A percentile compares a stretch with the other conserved stretches of the same genome.
Conservation (phyloP, 2,888 invertebrate genomes). For the Caenorhabditis sp. region DNA sequence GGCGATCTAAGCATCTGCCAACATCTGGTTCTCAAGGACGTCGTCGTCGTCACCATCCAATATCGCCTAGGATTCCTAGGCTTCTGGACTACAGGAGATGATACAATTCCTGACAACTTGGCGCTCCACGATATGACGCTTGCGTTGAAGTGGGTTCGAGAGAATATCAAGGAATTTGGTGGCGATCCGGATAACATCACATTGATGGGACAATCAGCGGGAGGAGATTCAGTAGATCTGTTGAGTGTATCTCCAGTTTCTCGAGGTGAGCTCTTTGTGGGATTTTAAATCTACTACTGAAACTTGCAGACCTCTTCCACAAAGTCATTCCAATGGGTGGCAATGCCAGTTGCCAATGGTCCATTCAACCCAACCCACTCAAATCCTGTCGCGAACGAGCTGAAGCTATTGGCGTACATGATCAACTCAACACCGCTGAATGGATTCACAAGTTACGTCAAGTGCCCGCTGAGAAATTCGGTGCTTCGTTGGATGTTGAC, state of each 20-base stretch:
- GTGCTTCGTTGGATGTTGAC: conserved; percentile 17
- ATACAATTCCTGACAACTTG: conserved; percentile 44
- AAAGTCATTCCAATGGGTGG: conserved; percentile 56
- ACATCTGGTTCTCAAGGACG: conserved; percentile 46
- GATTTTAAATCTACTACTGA: background rate
- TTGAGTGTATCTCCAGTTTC: conserved; percentile 50
- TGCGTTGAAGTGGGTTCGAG: conserved; percentile 51
- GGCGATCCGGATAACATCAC: conserved; percentile 51
- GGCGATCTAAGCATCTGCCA: conserved; percentile 52
- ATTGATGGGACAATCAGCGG: conserved; percentile 53
- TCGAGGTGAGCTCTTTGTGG: too few relatives aligned
- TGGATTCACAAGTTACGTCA: conserved; percentile 40
- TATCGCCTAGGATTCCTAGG: conserved; percentile 56
- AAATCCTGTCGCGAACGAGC: conserved; percentile 20
- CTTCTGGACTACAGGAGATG: conserved; percentile 54
- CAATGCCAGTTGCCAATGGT: conserved; percentile 40
- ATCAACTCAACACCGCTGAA: conserved; percentile 23
- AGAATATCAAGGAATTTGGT: conserved; percentile 41
- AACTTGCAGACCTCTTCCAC: conserved; percentile 48
- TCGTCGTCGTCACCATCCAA: conserved; percentile 58
- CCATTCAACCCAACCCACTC: conserved; percentile 20
- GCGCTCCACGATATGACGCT: conserved; percentile 51
- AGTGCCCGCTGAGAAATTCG: conserved; percentile 44
- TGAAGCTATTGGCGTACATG: conserved; percentile 22
- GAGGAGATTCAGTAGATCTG: conserved; percentile 49